phyloP scores from a whole-genome alignment of 2,797 vertebrate genomes.

The Rhodeus uyekii region DNA sequence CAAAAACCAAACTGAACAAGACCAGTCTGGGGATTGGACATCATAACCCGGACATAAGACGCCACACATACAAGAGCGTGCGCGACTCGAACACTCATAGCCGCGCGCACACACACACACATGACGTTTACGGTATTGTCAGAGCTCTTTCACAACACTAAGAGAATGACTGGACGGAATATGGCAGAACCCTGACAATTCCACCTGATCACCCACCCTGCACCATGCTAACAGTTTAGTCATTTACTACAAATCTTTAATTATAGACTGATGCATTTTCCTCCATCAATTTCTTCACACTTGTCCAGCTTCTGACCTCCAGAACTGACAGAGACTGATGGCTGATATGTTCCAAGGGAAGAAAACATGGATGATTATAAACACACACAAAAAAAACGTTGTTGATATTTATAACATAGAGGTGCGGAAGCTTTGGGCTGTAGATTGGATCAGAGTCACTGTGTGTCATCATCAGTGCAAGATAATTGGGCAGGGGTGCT shows the following conservation, averaged over 20 bases:
- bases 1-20: no score
- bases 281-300: constrained; percentile 6
- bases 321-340: constrained; percentile 27
- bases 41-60: no score
- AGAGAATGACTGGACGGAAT: no score
- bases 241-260: background rate
- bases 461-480: constrained; percentile 15
- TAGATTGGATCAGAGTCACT: constrained; percentile 17
- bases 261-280: background rate
- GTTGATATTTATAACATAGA: constrained; percentile 34
- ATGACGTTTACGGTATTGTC: no score
- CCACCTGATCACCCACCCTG: background rate
- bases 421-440: constrained; percentile 14
- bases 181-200: no score
- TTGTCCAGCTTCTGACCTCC: constrained; percentile 26
- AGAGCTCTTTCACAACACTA: no score
- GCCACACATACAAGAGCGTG: no score
- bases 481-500: background rate
- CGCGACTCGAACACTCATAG: no score
- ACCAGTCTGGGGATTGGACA: no score
- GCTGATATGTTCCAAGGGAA: constrained; percentile 19
- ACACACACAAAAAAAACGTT: background rate
- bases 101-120: no score
- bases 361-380: constrained; percentile 18
- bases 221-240: background rate